Evolutionary conservation across 53 echinoderm and acorn worm genomes (phyloP), one percentile per base, ranked within the genome.

Genomic region (Paracentrotus lividus): DNA sequence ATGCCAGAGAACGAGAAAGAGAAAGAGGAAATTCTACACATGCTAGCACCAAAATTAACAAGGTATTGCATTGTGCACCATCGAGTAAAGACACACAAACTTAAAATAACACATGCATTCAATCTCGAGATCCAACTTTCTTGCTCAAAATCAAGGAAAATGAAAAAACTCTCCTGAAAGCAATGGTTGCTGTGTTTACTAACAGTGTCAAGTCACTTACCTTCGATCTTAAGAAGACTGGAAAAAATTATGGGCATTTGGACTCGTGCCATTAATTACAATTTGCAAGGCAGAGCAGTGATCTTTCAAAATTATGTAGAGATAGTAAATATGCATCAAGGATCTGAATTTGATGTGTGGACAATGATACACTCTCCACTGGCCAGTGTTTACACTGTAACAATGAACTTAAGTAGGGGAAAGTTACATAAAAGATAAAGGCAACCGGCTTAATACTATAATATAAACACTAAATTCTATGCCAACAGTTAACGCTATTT

Each of bases 231-330:
- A 78, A 24, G 14, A 45, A 45, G 45, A 36, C n/a, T n/a, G n/a
- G 44, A 42, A 18, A n/a, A 78, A 78, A 45, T 78, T 78, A 78
- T 78, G 78, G n/a, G 78, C 78, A 47, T n/a, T 78, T 45, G 15
- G 78, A 78, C 45, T 45, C 44, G 26, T 8, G 10, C 78, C 8
- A 45, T 78, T 78, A 78, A 78, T 78, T 78, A 78, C 44, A 78
- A 45, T 78, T 78, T 23, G 78, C 9, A 78, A 26, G n/a, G 10
- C 8, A 24, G n/a, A 24, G 44, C n/a, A 78, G 45, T 47, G 47
- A 5, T 42, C 24, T 43, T 47, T 78, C 45, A 33, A 45, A 78
- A 78, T 24, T 2, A n/a, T 44, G n/a, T 78, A 7, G 47, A 78
- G 44, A 78, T 44, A 45, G 78, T 78, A 43, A 78, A 78, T n/a